Base-by-base conservation (phyloP, 1,140 invertebrate species). In the Drosophila santomea region DNA sequence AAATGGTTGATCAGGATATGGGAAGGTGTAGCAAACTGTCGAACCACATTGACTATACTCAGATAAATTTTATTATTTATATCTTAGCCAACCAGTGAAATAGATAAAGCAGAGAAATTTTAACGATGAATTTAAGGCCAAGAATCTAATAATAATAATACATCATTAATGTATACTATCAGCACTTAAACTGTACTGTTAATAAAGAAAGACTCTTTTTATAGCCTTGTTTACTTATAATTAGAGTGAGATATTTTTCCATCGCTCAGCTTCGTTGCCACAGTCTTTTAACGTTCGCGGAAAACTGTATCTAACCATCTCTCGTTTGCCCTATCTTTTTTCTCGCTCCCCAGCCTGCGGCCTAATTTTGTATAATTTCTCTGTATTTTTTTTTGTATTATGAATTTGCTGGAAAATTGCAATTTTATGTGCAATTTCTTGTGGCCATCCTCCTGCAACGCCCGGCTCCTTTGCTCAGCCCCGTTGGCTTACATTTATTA, bases 371-470 rank as follows among this genome's bases (percentile, higher is more conserved):
- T 82, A 82, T 67, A 82, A 88, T 82, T 74, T 82, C 45, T 63
- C 67, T 57, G 82, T 78, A 68, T 82, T 32, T 72, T 52, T 56
- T 75, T 57, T 73, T 67, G 45, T 76, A 28, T 75, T 82, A 85
- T 81, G 66, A 86, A 86, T 86, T 86, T 86, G 83, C 83, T 86
- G 83, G 79, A 88, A 86, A 86, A 86, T 86, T 86, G 83, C 83
- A 89, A 86, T 86, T 86, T 86, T 86, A 88, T 86, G 84, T 83
- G 79, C 79, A 86, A 78, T 86, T 88, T 82, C 71, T 81, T 59
- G 73, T 41, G 55, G 54, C 73, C 73, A 48, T 67, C 73, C 73
- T 48, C 23, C 20, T 41, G 41, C 2, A 32, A 35, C 71, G 35
- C 54, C 72, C 47, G 48, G 36, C 39, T 56, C 44, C 32, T 73